Evolutionary conservation across 2,888 invertebrate species (phyloP), one percentile per base, ranked within the genome.

Genomic region (Dynastes maya): DNA sequence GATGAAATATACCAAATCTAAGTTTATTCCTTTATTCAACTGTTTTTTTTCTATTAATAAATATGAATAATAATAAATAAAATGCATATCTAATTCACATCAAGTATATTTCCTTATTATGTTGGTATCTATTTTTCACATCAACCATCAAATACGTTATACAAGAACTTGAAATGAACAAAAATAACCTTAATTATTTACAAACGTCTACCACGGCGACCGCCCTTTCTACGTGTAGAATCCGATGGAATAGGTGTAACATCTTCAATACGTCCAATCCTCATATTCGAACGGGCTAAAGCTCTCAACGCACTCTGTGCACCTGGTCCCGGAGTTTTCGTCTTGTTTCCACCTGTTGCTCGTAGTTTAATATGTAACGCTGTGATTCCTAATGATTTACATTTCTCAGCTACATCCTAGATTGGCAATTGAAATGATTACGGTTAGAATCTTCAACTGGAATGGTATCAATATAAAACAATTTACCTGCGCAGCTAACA

Each of bases 241-340:
- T 99, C 99, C 78, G 98, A 98, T 86, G 99, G 99, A 90, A 99
- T 99, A 29, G 99, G 99, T 9, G 99, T 99, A 9, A 99, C 99
- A 92, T 99, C 99, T 91, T 97, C 98, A 89, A 99, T 99, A 86
- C 99, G 95, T 74, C 99, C 99, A 89, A 99, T 99, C 90, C 99
- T 99, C 98, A 99, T 99, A 86, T 96, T 97, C 80, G 98, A 97
- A 90, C 99, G 97, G 84, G 99, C 99, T 84, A 99, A 92, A 85
- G 99, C 99, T 85, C 99, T 93, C 76, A 99, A 93, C 67, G 99
- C 99, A 79, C 99, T 98, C 90, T 97, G 97, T 58, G 99, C 99
- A 82, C 99, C 99, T 27, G 99, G 99, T 88, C 99, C 98, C 71
- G 98, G 98, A 5, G 98, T 98, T 90, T 98, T 98, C 16, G 98